These are phyloP conservation scores for Drosophila repletoides DNA, from an alignment of 1,140 invertebrate species.

Conservation along the genomic window DNA sequence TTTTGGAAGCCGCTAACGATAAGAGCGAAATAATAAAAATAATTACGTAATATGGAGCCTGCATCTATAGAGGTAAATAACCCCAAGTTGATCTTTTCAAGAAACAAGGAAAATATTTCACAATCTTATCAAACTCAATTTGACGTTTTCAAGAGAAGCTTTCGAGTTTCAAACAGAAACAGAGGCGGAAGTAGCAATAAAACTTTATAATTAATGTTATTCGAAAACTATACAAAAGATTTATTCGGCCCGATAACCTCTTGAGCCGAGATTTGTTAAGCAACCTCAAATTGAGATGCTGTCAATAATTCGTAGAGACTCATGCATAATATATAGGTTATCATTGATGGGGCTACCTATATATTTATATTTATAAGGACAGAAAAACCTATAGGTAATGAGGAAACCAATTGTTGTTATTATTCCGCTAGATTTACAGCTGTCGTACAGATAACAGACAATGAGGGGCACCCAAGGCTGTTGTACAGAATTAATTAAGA, in stretches of 20 bases:
- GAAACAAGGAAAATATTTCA: background rate
- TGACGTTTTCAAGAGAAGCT: background rate
- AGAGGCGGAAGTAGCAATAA: background rate
- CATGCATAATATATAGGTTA: background rate
- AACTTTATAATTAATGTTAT: background rate
- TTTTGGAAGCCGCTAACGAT: constrained; percentile 15
- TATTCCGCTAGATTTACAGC: constrained; percentile 12
- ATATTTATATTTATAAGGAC: constrained; percentile 26
- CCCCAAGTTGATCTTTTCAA: background rate
- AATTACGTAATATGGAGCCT: constrained; percentile 8
- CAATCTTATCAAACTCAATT: background rate
- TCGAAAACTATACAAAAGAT: background rate
- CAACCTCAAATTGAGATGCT: too few species aligned
- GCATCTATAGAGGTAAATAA: background rate
- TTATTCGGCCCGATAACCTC: constrained; percentile 21
- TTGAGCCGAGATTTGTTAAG: too few species aligned
- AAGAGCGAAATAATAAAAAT: constrained; percentile 10
- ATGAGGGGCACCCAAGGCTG: background rate
- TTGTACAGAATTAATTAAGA: constrained; percentile 1
- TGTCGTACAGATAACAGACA: constrained; percentile 23
- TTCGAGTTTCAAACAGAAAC: background rate
- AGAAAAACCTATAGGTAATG: constrained; percentile 49
- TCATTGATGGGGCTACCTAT: background rate
- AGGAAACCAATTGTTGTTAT: constrained; percentile 63
- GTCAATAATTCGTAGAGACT: too few species aligned